Evolutionary conservation across 1,140 invertebrate genomes (phyloP).

Genomic region (Diploscapter pachys): DNA sequence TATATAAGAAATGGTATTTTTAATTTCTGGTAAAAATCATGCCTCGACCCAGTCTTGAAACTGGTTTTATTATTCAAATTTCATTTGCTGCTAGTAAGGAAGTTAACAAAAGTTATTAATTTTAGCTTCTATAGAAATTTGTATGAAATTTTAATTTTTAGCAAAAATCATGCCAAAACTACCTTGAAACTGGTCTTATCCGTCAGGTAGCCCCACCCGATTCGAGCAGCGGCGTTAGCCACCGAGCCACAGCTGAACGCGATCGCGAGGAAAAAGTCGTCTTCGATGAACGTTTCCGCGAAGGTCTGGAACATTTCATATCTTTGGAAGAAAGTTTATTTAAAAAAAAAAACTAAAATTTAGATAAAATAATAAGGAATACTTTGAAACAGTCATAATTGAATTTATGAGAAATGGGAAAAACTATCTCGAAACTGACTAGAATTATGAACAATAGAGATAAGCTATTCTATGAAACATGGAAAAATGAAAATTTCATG

Average conservation of each 20-base stretch:
- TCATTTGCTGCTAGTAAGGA: not conserved
- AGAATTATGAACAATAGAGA: no score
- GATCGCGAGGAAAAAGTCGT: constrained; percentile 54
- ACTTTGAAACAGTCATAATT: not conserved
- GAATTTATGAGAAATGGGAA: not conserved
- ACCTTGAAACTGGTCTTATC: constrained; percentile 58
- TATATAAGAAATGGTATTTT: no score
- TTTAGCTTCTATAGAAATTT: not conserved
- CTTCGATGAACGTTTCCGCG: constrained; percentile 43
- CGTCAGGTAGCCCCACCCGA: constrained; percentile 55
- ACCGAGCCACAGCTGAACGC: constrained; percentile 52
- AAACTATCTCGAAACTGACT: no score
- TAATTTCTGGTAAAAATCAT: not conserved
- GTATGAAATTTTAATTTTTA: not conserved
- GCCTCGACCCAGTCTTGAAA: not conserved
- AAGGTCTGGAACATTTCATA: constrained; percentile 34
- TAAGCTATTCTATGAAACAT: no score
- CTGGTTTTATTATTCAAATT: not conserved
- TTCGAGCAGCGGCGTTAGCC: constrained; percentile 51
- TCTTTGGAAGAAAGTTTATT: no score
- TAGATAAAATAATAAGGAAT: not conserved
- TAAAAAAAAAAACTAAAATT: not conserved
- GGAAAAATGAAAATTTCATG: no score
- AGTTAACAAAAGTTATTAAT: not conserved
- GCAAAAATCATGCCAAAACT: not conserved